A percentile compares a stretch with the other conserved stretches of the same genome.
Evolutionary conservation across 2,797 vertebrate genomes (phyloP).

Genomic region (Spinibarbus caldwelli): DNA sequence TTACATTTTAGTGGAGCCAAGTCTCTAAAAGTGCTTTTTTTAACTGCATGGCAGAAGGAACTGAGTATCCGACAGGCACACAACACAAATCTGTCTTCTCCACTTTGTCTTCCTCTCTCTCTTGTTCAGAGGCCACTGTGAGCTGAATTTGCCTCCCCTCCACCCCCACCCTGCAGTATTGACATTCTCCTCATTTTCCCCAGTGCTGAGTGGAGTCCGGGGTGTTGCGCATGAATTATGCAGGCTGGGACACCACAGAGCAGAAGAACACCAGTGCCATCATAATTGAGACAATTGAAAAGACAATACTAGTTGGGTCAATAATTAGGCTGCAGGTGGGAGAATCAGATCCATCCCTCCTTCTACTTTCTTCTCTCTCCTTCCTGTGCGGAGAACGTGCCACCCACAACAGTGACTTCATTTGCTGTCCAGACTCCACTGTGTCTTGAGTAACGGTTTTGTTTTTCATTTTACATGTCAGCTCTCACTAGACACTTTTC

Average conservation of each 20-base stretch:
- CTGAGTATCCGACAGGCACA: constrained; percentile 8
- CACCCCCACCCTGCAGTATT: constrained; percentile 74
- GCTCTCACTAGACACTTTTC: neutral
- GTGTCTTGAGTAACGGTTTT: constrained; percentile 15
- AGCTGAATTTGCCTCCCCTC: too few species aligned
- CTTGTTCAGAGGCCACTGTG: too few species aligned
- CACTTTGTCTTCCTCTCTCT: constrained; percentile 64
- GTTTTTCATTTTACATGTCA: constrained; percentile 23
- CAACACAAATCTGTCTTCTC: constrained; percentile 27
- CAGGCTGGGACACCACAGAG: constrained; percentile 78
- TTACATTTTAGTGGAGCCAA: too few species aligned
- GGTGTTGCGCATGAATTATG: constrained; percentile 82
- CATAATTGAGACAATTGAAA: constrained; percentile 87
- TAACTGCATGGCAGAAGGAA: constrained; percentile 22
- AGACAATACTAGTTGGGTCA: constrained; percentile 84
- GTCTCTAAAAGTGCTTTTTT: neutral
- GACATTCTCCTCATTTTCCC: constrained; percentile 82
- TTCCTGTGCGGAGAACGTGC: constrained; percentile 19
- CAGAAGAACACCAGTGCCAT: constrained; percentile 81
- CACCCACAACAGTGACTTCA: constrained; percentile 7
- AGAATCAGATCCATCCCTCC: constrained; percentile 76
- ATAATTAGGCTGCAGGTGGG: constrained; percentile 81
- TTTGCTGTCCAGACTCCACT: constrained; percentile 2
- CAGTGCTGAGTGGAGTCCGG: constrained; percentile 77
- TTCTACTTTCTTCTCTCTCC: constrained; percentile 59